Base-by-base conservation (phyloP, 2,113 vertebrate genomes). In the Cyanoderma ruficeps region DNA sequence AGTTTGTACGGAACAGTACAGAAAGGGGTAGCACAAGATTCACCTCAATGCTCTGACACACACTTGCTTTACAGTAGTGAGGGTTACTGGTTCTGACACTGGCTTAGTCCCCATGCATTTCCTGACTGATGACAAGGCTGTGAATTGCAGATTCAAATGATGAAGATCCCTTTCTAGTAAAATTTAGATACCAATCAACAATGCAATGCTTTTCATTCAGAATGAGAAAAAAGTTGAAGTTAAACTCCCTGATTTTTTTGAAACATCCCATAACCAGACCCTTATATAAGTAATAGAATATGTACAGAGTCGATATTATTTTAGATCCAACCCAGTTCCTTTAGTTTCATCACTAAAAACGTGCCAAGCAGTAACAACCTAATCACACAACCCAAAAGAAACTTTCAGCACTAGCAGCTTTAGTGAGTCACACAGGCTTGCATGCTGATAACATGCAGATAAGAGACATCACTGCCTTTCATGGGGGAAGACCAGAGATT, bases 271-370 rank as follows among this genome's bases (percentile, higher is more conserved):
- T 42, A 82, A 60, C 5, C 15, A 76, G 31, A 72, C 11, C 15
- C 8, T 59, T 52, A 60, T 8, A 23, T 13, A 91, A 56, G 16
- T 44, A 74, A 59, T 8, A 60, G 20, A 88, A 52, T 21, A 69
- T 18, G 18, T 39, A 81, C 0, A 0, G 11, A 15, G 19, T 41
- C 25, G 46, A 10, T 59, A 67, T 6, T 8, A 69, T 23, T 77
- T 78, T 57, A 89, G 35, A 72, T 67, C 11, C 24, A 87, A 47
- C 4, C 15, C 47, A 63, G 18, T 53, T 90, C 30, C 30, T 60
- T 87, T 50, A n/a, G 14, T 47, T 97, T 82, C 61, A 63, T 68
- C 35, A 9, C 44, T 77, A 57, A 59, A 94, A 93, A 72, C 1
- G 5, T 89, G 68, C 10, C 59, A 63, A 81, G 30, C 9, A 78